Percentiles rank a stretch among this genome's conserved stretches.
Conservation (phyloP, 1,140 invertebrate species). For the Brachionus angularis region DNA sequence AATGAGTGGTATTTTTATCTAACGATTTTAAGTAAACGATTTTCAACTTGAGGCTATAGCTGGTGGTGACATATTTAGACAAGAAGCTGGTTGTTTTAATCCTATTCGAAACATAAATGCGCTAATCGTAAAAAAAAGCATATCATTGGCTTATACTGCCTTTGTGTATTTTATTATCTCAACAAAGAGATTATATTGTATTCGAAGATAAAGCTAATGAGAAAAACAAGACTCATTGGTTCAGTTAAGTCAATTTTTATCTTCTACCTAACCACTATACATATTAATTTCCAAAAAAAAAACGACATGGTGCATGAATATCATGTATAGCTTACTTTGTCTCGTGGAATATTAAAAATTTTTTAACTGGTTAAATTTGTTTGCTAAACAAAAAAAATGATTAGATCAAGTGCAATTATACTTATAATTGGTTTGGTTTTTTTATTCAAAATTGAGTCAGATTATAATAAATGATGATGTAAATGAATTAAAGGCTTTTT, state of each 20-base stretch:
- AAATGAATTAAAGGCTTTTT: too few relatives aligned
- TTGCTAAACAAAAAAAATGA: too few relatives aligned
- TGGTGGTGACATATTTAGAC: constrained; percentile 87
- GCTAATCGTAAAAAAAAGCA: constrained; percentile 84
- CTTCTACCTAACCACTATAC: constrained; percentile 86
- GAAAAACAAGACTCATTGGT: constrained; percentile 83
- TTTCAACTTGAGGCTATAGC: constrained; percentile 92
- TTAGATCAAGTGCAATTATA: too few relatives aligned
- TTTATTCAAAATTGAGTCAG: too few relatives aligned
- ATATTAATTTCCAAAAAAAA: constrained; percentile 77
- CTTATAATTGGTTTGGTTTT: too few relatives aligned
- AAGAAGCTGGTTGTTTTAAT: constrained; percentile 92
- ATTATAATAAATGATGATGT: too few relatives aligned
- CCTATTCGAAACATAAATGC: constrained; percentile 94
- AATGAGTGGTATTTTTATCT: constrained; percentile 98
- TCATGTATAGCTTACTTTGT: constrained; percentile 81
- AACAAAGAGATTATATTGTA: constrained; percentile 88
- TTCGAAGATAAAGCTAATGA: constrained; percentile 57
- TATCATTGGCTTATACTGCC: constrained; percentile 86
- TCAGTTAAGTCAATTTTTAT: constrained; percentile 93
- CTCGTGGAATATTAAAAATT: too few relatives aligned
- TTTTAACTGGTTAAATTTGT: too few relatives aligned
- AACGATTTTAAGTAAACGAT: constrained; percentile 86
- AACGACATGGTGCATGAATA: constrained; percentile 83
- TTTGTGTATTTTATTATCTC: constrained; percentile 87